phyloP scores from a whole-genome alignment of 92 coral and sea anemone genomes.

The Epizoanthus illoricatus region DNA sequence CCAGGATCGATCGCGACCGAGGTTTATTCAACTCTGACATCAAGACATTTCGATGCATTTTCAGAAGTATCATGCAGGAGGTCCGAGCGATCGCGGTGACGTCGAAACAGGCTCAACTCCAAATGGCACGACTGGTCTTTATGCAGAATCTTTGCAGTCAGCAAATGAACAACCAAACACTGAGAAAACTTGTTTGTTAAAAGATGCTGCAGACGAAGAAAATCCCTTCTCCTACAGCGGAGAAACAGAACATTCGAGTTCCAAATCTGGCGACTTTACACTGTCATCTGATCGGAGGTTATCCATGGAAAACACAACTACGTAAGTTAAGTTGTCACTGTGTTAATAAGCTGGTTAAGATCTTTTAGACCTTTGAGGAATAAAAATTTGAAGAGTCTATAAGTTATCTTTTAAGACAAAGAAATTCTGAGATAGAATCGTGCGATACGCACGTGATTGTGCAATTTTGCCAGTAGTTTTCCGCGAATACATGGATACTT shows the following conservation, averaged over 20 bases:
- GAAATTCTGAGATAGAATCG: no score
- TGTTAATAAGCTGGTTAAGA: no score
- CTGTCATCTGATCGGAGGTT: constrained; percentile 17
- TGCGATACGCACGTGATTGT: no score
- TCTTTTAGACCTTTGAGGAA: no score
- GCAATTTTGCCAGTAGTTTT: no score
- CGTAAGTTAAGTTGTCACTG: background rate
- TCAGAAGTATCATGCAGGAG: constrained; percentile 1
- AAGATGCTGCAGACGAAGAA: constrained; percentile 15
- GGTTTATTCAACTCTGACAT: background rate
- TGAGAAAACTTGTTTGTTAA: constrained; percentile 31
- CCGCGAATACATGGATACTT: no score
- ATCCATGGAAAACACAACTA: constrained; percentile 1
- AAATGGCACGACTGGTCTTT: background rate
- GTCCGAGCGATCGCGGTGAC: background rate
- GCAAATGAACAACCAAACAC: constrained; percentile 2
- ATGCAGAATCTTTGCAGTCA: constrained; percentile 3
- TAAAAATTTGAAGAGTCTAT: no score
- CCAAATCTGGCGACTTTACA: background rate
- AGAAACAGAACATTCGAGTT: background rate
- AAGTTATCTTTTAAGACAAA: no score
- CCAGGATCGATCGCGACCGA: no score
- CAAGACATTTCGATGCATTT: constrained; percentile 17
- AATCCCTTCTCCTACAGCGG: constrained; percentile 25
- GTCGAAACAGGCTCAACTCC: constrained; percentile 1